Evolutionary conservation across 2,888 invertebrate species (phyloP).

Genomic region (Chrysotoxum bicinctum): DNA sequence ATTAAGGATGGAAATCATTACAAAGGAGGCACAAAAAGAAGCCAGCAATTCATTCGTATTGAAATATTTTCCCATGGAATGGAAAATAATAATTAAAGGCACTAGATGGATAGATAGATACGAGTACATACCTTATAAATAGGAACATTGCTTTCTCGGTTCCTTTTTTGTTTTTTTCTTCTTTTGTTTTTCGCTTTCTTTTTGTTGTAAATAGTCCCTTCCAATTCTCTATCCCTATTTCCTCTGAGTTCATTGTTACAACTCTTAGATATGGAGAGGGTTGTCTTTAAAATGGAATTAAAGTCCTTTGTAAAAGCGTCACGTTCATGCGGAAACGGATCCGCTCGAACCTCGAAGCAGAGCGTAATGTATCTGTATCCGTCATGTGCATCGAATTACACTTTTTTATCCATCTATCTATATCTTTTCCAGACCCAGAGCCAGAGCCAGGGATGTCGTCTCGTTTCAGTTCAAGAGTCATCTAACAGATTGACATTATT

Average conservation of each 20-base stretch:
- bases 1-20: slow-evolving; percentile 70
- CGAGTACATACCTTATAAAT: neutral
- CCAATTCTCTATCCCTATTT: neutral
- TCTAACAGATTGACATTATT: neutral
- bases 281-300: slow-evolving; percentile 66
- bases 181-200: neutral
- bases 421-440: neutral
- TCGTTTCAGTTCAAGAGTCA: neutral
- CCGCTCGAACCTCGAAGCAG: slow-evolving; percentile 45
- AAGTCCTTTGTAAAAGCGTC: slow-evolving; percentile 54
- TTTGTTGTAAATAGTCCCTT: slow-evolving; percentile 9
- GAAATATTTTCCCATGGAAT: slow-evolving; percentile 68
- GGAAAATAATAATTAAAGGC: slow-evolving; percentile 71
- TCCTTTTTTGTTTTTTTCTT: slow-evolving; percentile 7
- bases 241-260: slow-evolving; percentile 14
- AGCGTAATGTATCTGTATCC: slow-evolving; percentile 67
- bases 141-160: slow-evolving; percentile 11
- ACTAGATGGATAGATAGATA: slow-evolving; percentile 35
- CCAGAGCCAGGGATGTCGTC: neutral
- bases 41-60: slow-evolving; percentile 67
- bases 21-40: slow-evolving; percentile 65
- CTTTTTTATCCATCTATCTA: slow-evolving; percentile 1
- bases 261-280: slow-evolving; percentile 8
- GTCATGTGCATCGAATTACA: slow-evolving; percentile 68
- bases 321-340: slow-evolving; percentile 63